phyloP scores from a whole-genome alignment of 2,797 vertebrate genomes.

The Iguana delicatissima region DNA sequence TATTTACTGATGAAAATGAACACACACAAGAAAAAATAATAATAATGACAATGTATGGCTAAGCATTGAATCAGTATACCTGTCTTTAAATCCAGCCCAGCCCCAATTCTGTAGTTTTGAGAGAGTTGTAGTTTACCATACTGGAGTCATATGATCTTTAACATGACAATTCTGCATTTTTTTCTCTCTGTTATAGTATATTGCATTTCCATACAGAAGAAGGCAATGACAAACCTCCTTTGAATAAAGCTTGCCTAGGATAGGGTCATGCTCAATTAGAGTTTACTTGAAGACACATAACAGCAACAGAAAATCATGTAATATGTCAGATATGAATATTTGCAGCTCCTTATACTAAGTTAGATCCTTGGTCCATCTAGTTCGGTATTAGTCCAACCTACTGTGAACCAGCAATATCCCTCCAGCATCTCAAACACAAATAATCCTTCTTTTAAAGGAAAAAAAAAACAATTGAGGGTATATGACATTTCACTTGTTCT shows the following conservation, averaged over 20 bases:
- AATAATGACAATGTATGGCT: background rate
- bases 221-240: no score
- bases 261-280: no score
- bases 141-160: background rate
- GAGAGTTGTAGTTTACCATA: background rate
- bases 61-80: background rate
- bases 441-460: no score
- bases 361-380: background rate
- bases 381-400: no score
- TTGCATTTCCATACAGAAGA: no score
- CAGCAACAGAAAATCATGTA: no score
- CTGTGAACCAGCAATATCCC: background rate
- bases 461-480: background rate
- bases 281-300: no score
- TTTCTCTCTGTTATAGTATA: no score
- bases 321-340: no score
- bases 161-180: background rate
- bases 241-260: no score
- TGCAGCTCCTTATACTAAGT: background rate
- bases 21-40: background rate
- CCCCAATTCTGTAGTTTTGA: background rate
- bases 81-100: background rate
- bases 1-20: conserved; percentile 9
- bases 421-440: background rate
- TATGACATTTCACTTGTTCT: background rate